These are phyloP conservation scores for Sceloporus undulatus DNA, from an alignment of 2,113 vertebrate genomes.

Conservation along the genomic window DNA sequence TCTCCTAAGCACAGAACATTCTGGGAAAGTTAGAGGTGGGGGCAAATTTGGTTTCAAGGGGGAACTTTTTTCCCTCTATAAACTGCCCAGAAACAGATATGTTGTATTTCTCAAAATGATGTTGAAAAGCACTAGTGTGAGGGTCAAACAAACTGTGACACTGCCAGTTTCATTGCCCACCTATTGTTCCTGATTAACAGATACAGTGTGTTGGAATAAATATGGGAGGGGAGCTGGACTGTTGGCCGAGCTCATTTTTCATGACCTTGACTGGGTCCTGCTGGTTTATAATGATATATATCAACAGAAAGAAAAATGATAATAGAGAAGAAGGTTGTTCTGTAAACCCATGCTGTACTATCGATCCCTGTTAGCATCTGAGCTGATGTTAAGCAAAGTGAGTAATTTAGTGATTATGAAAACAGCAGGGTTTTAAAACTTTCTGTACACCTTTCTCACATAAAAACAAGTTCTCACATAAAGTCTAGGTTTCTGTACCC, in stretches of 20 bases:
- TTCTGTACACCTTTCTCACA: background rate
- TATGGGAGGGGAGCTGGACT: background rate
- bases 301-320: background rate
- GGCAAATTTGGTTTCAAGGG: conserved; percentile 40
- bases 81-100: background rate
- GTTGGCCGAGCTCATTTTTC: background rate
- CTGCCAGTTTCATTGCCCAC: background rate
- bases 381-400: background rate
- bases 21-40: background rate
- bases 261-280: background rate
- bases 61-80: background rate
- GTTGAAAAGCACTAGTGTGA: background rate
- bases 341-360: background rate
- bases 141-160: background rate
- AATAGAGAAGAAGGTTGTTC: background rate
- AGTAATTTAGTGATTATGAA: background rate
- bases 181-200: background rate
- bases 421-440: background rate
- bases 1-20: background rate
- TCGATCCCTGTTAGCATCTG: background rate
- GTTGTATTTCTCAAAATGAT: background rate
- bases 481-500: too few relatives aligned
- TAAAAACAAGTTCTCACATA: too few relatives aligned
- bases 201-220: background rate
- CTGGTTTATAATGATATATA: background rate